phyloP scores from a whole-genome alignment of 2,888 invertebrate species.

The Cephus sareptanus region DNA sequence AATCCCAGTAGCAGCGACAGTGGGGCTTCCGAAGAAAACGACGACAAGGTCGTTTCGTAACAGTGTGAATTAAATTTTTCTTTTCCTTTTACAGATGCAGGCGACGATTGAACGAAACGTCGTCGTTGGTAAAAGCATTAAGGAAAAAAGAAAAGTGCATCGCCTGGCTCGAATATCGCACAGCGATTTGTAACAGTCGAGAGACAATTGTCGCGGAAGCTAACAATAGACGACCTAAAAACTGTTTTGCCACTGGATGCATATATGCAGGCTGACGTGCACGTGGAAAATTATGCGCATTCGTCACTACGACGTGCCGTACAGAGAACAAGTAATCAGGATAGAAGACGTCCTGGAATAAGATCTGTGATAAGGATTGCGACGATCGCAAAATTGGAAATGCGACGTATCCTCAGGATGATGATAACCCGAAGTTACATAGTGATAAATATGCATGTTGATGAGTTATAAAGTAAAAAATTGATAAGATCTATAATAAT shows the following conservation, averaged over 20 bases:
- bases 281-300: neutral
- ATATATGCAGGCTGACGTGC: neutral
- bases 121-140: neutral
- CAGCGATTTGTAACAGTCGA: neutral
- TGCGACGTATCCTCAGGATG: neutral
- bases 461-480: neutral
- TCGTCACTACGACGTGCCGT: neutral
- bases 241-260: neutral
- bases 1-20: neutral
- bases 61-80: neutral
- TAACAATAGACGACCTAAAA: neutral
- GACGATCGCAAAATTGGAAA: neutral
- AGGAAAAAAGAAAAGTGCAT: neutral
- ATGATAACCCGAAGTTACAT: neutral
- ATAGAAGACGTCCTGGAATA: neutral
- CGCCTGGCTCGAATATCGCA: neutral
- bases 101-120: neutral
- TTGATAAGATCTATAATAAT: no score
- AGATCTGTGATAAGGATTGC: neutral
- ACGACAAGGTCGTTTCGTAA: neutral
- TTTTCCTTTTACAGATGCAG: neutral
- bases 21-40: neutral
- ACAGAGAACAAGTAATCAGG: neutral
- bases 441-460: neutral
- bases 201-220: neutral